phyloP scores from a whole-genome alignment of 2,113 vertebrate species.

The Oxyruncus cristatus region DNA sequence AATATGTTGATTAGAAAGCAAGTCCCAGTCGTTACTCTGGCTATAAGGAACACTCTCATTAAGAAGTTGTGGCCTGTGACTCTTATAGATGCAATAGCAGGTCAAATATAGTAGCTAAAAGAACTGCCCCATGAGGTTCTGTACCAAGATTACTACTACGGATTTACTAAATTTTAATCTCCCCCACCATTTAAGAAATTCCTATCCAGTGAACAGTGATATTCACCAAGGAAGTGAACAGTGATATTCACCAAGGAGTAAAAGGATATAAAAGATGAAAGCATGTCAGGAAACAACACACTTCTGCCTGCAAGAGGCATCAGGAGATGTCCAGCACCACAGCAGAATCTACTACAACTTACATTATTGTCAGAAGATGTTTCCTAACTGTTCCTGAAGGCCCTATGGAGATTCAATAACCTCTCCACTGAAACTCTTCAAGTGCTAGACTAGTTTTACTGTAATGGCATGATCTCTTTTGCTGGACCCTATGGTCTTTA shows the following conservation, averaged over 20 bases:
- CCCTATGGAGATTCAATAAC: background rate
- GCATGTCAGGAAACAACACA: rapidly evolving
- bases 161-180: background rate
- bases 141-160: background rate
- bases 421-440: background rate
- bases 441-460: background rate
- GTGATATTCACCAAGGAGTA: background rate
- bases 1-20: constrained; percentile 20
- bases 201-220: background rate
- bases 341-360: background rate
- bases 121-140: background rate
- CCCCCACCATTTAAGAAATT: background rate
- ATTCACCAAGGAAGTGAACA: background rate
- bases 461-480: background rate
- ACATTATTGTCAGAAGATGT: background rate
- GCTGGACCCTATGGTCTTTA: background rate
- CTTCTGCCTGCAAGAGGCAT: background rate
- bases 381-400: background rate
- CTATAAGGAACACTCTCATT: background rate
- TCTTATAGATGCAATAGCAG: background rate
- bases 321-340: background rate
- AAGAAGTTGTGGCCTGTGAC: background rate
- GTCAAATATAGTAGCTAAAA: background rate
- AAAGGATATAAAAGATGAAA: background rate
- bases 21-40: background rate